These are phyloP conservation scores for Schizaphis graminum DNA, from an alignment of 2,888 invertebrate genomes.

Conservation along the genomic window DNA sequence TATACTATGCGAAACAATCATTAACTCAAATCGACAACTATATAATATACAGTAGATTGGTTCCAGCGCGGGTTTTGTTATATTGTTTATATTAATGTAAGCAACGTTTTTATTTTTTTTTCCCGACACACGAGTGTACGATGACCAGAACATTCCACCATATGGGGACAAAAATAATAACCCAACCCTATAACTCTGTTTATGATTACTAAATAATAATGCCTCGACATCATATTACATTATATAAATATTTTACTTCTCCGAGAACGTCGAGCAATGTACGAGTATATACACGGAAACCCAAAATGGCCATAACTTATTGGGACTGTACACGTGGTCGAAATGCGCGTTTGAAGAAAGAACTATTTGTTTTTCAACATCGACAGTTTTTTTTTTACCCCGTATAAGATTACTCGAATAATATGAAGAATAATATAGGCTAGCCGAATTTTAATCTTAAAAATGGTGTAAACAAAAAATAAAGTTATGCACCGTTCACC, in stretches of 20 bases:
- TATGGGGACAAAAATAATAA: slow-evolving; percentile 56
- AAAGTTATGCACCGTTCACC: background rate
- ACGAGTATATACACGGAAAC: background rate
- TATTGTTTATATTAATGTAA: background rate
- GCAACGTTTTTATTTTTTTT: slow-evolving; percentile 13
- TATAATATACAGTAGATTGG: background rate
- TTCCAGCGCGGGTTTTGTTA: background rate
- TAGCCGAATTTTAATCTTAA: background rate
- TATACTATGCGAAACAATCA: slow-evolving; percentile 20
- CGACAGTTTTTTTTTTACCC: slow-evolving; percentile 5
- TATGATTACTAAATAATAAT: slow-evolving; percentile 15
- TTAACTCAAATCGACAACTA: background rate
- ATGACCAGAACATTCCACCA: slow-evolving; percentile 34
- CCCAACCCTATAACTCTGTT: background rate
- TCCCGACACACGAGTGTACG: slow-evolving; percentile 14
- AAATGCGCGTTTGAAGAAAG: background rate
- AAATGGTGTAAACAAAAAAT: background rate
- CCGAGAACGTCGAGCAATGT: background rate
- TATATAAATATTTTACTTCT: slow-evolving; percentile 10
- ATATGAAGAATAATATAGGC: background rate
- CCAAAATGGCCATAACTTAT: slow-evolving; percentile 19
- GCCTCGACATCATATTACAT: background rate
- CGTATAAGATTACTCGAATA: background rate
- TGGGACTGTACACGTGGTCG: background rate
- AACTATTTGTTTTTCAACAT: slow-evolving; percentile 9